A percentile compares a stretch with the other conserved stretches of the same genome.
Conservation (phyloP, 2,113 vertebrate genomes). For the Zingel zingel region DNA sequence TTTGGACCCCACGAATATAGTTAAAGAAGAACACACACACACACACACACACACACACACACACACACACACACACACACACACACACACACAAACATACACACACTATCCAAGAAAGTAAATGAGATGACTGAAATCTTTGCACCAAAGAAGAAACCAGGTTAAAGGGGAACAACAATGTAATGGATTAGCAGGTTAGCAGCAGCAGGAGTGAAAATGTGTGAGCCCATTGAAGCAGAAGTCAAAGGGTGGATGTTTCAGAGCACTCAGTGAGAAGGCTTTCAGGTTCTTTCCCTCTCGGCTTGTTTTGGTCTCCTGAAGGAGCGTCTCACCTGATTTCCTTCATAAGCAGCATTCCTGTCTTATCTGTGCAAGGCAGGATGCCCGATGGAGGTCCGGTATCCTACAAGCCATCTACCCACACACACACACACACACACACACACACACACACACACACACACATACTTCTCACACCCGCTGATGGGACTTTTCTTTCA, state of each 20-base stretch:
- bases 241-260: background rate
- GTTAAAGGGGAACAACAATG: too few species aligned
- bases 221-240: background rate
- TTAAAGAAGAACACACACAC: too few species aligned
- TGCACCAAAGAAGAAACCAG: too few species aligned
- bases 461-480: background rate
- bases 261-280: background rate
- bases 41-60: too few species aligned
- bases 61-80: too few species aligned
- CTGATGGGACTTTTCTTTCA: conserved; percentile 20
- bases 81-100: too few species aligned
- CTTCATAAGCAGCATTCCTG: conserved; percentile 67
- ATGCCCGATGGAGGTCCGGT: conserved; percentile 46
- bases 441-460: background rate
- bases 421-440: background rate
- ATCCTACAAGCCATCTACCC: conserved; percentile 36
- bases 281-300: conserved; percentile 1
- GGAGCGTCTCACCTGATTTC: conserved; percentile 55
- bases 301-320: conserved; percentile 48
- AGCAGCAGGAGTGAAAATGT: background rate
- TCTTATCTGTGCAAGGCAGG: conserved; percentile 70
- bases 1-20: too few species aligned
- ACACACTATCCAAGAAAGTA: too few species aligned
- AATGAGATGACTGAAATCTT: too few species aligned
- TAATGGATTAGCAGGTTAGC: background rate